phyloP scores from a whole-genome alignment of 2,797 vertebrate species.

The Tachyglossus aculeatus region DNA sequence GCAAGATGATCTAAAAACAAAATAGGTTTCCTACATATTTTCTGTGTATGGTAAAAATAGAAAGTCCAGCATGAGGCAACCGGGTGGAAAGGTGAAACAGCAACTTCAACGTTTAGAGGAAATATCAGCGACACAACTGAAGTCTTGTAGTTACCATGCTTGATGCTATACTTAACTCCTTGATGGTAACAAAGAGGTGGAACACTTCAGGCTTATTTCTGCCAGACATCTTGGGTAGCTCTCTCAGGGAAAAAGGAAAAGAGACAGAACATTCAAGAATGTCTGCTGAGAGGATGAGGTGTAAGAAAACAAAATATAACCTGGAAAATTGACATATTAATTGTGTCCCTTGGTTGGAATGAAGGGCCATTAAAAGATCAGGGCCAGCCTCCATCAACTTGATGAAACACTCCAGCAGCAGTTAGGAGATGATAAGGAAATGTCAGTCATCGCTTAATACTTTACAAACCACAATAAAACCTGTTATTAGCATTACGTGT shows the following conservation, averaged over 20 bases:
- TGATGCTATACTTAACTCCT: too few species aligned
- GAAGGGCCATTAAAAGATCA: constrained; percentile 1
- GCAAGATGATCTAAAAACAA: constrained; percentile 26
- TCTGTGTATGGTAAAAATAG: too few species aligned
- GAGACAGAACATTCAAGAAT: not conserved
- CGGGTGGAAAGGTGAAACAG: not conserved
- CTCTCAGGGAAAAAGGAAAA: not conserved
- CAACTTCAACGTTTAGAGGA: not conserved
- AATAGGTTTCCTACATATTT: not conserved
- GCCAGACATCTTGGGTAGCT: constrained; percentile 1
- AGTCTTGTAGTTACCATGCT: too few species aligned
- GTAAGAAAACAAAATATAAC: not conserved
- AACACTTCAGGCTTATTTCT: too few species aligned
- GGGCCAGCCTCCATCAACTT: not conserved
- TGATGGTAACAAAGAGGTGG: not conserved
- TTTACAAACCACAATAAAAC: constrained; percentile 11
- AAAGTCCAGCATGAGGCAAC: too few species aligned
- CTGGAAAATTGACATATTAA: too few species aligned
- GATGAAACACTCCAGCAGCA: not conserved
- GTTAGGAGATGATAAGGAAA: too few species aligned
- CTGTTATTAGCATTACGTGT: not conserved
- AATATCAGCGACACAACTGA: too few species aligned
- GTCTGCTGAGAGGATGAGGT: not conserved
- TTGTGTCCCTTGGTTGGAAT: too few species aligned
- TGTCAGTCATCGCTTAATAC: not conserved